phyloP scores from a whole-genome alignment of 2,888 invertebrate species.

The Lymantria dispar region DNA sequence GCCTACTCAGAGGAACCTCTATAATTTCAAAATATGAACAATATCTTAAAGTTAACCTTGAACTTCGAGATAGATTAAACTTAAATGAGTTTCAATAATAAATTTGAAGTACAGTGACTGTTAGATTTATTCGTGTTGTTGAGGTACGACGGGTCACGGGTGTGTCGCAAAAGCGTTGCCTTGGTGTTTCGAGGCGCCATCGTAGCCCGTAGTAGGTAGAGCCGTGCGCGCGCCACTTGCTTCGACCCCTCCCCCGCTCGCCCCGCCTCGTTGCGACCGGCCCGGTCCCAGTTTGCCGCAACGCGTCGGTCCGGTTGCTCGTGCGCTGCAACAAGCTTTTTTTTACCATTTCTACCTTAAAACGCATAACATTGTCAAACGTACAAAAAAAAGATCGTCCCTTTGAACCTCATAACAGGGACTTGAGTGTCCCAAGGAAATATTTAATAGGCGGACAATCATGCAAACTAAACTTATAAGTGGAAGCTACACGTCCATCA shows the following conservation, averaged over 20 bases:
- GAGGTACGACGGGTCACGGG: constrained; percentile 70
- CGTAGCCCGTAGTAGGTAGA: constrained; percentile 74
- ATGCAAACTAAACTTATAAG: constrained; percentile 83
- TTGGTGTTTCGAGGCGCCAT: constrained; percentile 76
- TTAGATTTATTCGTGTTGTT: constrained; percentile 61
- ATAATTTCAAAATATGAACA: constrained; percentile 39
- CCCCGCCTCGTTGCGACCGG: constrained; percentile 61
- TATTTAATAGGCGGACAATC: constrained; percentile 55
- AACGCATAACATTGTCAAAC: constrained; percentile 56
- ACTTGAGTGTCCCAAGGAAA: constrained; percentile 59
- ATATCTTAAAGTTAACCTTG: constrained; percentile 62
- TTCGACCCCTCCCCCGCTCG: constrained; percentile 51
- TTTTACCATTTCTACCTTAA: constrained; percentile 52
- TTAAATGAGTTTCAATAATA: constrained; percentile 46
- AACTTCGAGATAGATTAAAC: constrained; percentile 55
- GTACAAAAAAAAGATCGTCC: constrained; percentile 59
- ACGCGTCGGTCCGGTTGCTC: constrained; percentile 76
- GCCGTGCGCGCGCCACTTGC: constrained; percentile 77
- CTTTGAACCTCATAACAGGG: constrained; percentile 58
- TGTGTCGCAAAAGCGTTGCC: constrained; percentile 77
- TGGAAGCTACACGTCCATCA: constrained; percentile 84
- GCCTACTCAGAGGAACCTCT: constrained; percentile 39
- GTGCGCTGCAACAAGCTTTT: constrained; percentile 51
- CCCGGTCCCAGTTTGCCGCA: constrained; percentile 78
- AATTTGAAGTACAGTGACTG: constrained; percentile 50